Evolutionary conservation across 92 coral and sea anemone species (phyloP).

Genomic region (Heteractis magnifica): DNA sequence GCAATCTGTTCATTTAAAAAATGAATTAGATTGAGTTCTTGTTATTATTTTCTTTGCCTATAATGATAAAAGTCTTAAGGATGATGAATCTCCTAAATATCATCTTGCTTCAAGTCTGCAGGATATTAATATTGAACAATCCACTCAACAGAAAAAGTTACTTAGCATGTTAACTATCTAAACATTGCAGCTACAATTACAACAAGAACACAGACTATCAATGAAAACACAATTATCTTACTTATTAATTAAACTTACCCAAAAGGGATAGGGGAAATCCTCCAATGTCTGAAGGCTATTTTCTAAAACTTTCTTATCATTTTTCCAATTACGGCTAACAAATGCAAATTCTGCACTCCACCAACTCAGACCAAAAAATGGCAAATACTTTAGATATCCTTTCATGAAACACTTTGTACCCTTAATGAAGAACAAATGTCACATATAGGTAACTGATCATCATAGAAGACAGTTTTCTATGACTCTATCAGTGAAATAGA

Average conservation of each 20-base stretch:
- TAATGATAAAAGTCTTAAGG: no score
- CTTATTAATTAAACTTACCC: slow-evolving; percentile 56
- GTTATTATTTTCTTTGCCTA: no score
- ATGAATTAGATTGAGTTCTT: no score
- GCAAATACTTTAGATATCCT: slow-evolving; percentile 78
- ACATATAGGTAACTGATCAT: not conserved
- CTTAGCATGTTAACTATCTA: no score
- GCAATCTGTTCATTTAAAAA: slow-evolving; percentile 55
- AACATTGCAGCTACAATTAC: no score
- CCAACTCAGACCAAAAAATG: slow-evolving; percentile 89
- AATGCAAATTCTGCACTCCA: slow-evolving; percentile 87
- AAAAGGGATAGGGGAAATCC: slow-evolving; percentile 89
- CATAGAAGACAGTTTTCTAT: not conserved
- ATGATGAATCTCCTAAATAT: no score
- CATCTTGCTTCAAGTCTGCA: no score
- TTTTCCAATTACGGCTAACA: slow-evolving; percentile 83
- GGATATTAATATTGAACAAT: no score
- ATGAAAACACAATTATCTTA: not conserved
- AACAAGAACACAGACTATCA: no score
- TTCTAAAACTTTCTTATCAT: slow-evolving; percentile 70
- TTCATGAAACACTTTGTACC: slow-evolving; percentile 89
- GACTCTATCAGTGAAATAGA: no score
- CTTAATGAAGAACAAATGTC: slow-evolving; percentile 35
- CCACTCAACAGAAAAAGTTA: no score
- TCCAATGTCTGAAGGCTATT: slow-evolving; percentile 63